These are phyloP conservation scores for Archocentrus centrarchus DNA, from an alignment of 2,113 vertebrate genomes.

Conservation along the genomic window DNA sequence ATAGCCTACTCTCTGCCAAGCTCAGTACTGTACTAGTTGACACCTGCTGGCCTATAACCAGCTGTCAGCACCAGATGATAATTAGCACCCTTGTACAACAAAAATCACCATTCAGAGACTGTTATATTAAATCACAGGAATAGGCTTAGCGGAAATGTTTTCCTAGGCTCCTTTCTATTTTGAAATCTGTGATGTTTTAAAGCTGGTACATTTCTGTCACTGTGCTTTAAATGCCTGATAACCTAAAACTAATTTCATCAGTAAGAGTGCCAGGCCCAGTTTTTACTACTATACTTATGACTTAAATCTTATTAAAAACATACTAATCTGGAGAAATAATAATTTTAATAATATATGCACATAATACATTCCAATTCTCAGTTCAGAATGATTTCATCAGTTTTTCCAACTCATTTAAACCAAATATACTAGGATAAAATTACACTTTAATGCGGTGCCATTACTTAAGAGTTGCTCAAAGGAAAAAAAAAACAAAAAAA, in stretches of 20 bases:
- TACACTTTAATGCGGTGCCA: not conserved
- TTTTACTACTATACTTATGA: not conserved
- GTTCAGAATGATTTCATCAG: not conserved
- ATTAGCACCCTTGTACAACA: constrained; percentile 56
- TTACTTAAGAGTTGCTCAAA: constrained; percentile 25
- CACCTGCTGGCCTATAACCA: constrained; percentile 49
- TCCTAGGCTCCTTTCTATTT: constrained; percentile 9
- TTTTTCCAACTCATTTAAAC: constrained; percentile 4
- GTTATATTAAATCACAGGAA: not conserved
- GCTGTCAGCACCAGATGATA: constrained; percentile 59
- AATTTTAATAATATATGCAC: constrained; percentile 1
- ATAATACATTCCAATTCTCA: not conserved
- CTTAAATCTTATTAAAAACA: not conserved
- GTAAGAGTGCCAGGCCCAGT: not conserved
- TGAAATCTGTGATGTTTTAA: not conserved
- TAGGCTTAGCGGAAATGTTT: not conserved
- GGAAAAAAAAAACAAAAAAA: constrained; percentile 25
- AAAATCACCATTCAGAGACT: constrained; percentile 37
- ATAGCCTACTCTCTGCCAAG: constrained; percentile 49
- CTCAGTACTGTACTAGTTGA: constrained; percentile 54
- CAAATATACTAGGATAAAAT: not conserved
- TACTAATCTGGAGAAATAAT: not conserved
- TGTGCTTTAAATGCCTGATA: not conserved
- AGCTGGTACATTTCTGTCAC: not conserved
- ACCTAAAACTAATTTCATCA: not conserved